Evolutionary conservation across 1,140 invertebrate genomes (phyloP), one percentile per base, ranked within the genome.

Genomic region (Nasonia giraulti): DNA sequence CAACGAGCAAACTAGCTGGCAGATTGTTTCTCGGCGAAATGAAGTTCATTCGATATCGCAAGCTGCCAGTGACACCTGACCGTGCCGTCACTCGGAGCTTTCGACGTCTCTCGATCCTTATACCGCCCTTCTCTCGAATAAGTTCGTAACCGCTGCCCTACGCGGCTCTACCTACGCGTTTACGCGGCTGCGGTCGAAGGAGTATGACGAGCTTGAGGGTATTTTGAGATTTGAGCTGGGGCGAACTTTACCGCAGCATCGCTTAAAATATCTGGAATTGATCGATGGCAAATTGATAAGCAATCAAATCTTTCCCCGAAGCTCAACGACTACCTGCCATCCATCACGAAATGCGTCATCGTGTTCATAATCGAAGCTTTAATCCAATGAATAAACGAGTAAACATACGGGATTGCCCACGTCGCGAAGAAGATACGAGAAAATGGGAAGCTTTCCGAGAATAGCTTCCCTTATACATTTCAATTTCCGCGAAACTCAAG

Each of bases 21-120:
- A 77, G 23, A 77, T 77, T 77, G 47, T 31, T n/a, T 17, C 55
- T 33, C 77, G 20, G 23, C 55, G 55, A 55, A 80, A 80, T 44
- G 78, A 80, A 80, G 62, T 78, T 78, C 76, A 78, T 78, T 80
- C 66, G 78, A 80, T 62, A 27, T 27, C 27, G 27, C 55, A 20
- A 69, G 31, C 62, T 80, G 78, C 33, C 62, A 80, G 78, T 69
- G 78, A 80, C 78, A 80, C 78, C 62, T 80, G 78, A 20, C 37
- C 37, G 37, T 12, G 27, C 73, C 20, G 31, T 75, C 14, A 40
- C 12, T 44, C 12, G 73, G 14, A 12, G 73, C 27, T 37, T 44
- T 75, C 73, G 37, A 33, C 31, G 7, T 44, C 40, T 75, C 73
- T 37, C 73, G 37, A 40, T 75, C 12, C 7, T 20, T 14, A 75